Conservation (phyloP, 2,113 vertebrate genomes). For the Natator depressus region DNA sequence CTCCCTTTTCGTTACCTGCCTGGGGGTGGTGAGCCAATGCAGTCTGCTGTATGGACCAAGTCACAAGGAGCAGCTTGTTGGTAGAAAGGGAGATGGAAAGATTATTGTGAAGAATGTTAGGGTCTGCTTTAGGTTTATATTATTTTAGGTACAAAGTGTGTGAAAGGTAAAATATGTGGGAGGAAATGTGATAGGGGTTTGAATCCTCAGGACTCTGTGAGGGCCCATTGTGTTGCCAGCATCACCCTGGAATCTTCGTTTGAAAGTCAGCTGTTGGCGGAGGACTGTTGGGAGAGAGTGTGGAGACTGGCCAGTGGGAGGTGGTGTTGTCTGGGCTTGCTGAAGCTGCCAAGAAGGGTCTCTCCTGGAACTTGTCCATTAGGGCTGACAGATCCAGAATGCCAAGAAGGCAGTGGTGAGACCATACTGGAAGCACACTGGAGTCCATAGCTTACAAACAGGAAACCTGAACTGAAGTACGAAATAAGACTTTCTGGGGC, state of each 20-base stretch:
- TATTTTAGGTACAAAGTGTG: background rate
- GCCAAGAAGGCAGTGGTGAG: background rate
- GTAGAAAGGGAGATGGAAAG: background rate
- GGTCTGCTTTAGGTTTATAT: background rate
- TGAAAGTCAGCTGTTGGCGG: background rate
- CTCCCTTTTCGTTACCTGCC: background rate
- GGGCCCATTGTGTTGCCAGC: background rate
- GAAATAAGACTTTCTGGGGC: background rate
- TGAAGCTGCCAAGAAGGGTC: background rate
- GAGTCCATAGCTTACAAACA: background rate
- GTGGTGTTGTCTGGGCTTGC: background rate
- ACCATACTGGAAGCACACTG: background rate
- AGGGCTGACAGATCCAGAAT: background rate
- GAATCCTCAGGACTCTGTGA: background rate
- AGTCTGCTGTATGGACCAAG: background rate
- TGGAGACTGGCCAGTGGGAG: background rate
- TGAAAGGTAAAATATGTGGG: background rate
- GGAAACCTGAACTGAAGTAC: background rate
- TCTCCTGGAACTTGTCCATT: background rate
- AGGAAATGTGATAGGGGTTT: background rate
- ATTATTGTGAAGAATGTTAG: background rate
- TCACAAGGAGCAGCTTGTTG: fast-evolving
- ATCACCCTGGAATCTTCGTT: background rate
- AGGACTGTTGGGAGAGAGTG: background rate
- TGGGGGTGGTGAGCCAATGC: background rate